phyloP scores from a whole-genome alignment of 53 echinoderm and acorn worm genomes.

The Paracentrotus lividus region DNA sequence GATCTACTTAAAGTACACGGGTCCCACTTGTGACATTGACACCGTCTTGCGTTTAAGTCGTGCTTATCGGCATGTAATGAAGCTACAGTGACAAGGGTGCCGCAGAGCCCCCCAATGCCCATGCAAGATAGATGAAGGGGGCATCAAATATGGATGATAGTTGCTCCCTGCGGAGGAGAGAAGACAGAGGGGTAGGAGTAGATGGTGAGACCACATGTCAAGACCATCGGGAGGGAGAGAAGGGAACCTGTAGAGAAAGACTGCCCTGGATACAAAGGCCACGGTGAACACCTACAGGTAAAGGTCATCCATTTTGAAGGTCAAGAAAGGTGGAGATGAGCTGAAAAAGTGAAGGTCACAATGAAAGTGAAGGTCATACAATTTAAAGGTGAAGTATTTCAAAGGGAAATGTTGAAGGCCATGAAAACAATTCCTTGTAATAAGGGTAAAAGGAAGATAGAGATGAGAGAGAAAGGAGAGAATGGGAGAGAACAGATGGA shows the following conservation, averaged over 20 bases:
- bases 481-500: neutral
- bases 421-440: no score
- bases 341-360: neutral
- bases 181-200: constrained; percentile 10
- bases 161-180: constrained; percentile 32
- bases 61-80: constrained; percentile 66
- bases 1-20: constrained; percentile 62
- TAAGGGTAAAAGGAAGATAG: no score
- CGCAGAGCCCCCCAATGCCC: constrained; percentile 32
- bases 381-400: no score
- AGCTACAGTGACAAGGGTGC: constrained; percentile 56
- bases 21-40: constrained; percentile 65
- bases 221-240: neutral
- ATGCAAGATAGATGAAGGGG: constrained; percentile 70
- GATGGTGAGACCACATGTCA: constrained; percentile 28
- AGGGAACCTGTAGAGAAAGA: neutral
- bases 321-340: neutral
- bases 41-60: constrained; percentile 62
- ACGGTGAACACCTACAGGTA: neutral
- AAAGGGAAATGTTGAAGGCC: no score
- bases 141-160: constrained; percentile 72
- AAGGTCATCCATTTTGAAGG: constrained; percentile 19
- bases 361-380: no score
- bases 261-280: neutral
- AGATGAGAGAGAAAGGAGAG: neutral